Base-by-base conservation (phyloP, 2,888 invertebrate species). In the Drosophila mayaguana region DNA sequence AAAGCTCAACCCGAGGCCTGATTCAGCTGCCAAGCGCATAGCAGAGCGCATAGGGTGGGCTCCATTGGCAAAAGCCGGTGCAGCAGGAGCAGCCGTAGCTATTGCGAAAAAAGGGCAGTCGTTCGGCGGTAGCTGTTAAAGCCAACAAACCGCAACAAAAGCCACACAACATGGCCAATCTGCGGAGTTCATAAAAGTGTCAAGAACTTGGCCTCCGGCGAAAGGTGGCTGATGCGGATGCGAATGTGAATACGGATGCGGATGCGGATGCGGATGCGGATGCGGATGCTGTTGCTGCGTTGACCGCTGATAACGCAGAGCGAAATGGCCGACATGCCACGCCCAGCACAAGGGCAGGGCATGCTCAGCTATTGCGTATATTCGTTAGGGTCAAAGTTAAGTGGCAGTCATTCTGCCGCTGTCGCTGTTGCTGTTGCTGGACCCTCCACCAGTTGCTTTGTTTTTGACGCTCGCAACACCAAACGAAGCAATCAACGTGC, bases 131-230 rank as follows among this genome's bases (percentile, higher is more conserved):
- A 53, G 59, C 54, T 45, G 75, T 61, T 63, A 75, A 63, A 60
- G 75, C 72, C 75, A 89, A 80, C 85, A 75, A 75, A 74, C 90
- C 87, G 76, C 89, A 87, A 78, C 85, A 81, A 81, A 77, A 83
- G 81, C 86, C 88, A 78, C 85, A 80, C 81, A 84, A 83, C 81
- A 81, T 78, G 78, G 84, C 79, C 90, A 90, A 89, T 88, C 89
- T 89, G 88, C 78, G 84, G 80, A 86, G 90, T 90, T 90, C 90
- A 91, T 90, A 91, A 91, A 90, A 91, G 90, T 91, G 90, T 91
- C 91, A 90, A 88, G 90, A 89, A 86, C 89, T 85, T 83, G 87
- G 87, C 71, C 67, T 73, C 62, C 60, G 77, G 74, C 60, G 53
- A 77, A 50, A 63, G 61, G 51, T 46, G 36, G 57, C 61, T 22